Percentiles rank a stretch among this genome's conserved stretches.
phyloP scores from a whole-genome alignment of 2,797 vertebrate species.

The Chrosomus eos region DNA sequence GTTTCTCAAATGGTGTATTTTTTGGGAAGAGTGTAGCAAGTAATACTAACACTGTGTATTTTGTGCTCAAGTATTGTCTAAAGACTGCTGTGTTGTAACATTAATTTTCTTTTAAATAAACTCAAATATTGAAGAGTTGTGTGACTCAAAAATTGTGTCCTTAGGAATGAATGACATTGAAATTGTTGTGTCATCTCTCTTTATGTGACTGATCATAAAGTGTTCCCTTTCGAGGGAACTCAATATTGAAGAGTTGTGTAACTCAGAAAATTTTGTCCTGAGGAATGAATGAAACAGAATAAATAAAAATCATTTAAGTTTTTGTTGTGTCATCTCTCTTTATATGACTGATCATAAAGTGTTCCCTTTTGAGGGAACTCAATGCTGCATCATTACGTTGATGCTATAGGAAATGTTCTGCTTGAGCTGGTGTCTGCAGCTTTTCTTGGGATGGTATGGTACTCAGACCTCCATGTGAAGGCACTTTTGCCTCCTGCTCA shows the following conservation, averaged over 20 bases:
- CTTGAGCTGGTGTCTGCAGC: not conserved
- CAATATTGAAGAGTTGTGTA: not conserved
- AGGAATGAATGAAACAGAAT: not conserved
- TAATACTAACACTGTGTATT: constrained; percentile 7
- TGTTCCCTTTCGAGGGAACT: not conserved
- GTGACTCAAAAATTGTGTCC: no score
- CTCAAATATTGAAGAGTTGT: not conserved
- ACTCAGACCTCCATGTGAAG: not conserved
- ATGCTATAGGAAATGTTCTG: not conserved
- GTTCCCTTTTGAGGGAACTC: not conserved
- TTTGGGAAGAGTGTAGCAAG: not conserved
- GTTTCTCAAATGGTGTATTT: not conserved
- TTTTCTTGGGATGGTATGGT: not conserved
- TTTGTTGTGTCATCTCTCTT: not conserved
- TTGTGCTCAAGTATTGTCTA: constrained; percentile 1
- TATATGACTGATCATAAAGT: not conserved
- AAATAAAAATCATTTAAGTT: not conserved
- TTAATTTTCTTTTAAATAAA: not conserved
- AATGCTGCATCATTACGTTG: not conserved
- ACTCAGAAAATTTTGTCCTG: no score
- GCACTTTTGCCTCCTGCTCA: not conserved
- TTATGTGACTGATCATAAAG: no score
- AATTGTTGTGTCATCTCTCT: not conserved
- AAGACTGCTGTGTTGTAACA: constrained; percentile 10
- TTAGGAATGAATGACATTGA: not conserved